A percentile compares a stretch with the other conserved stretches of the same genome.
phyloP scores from a whole-genome alignment of 2,888 invertebrate species.

The Helleia helle region DNA sequence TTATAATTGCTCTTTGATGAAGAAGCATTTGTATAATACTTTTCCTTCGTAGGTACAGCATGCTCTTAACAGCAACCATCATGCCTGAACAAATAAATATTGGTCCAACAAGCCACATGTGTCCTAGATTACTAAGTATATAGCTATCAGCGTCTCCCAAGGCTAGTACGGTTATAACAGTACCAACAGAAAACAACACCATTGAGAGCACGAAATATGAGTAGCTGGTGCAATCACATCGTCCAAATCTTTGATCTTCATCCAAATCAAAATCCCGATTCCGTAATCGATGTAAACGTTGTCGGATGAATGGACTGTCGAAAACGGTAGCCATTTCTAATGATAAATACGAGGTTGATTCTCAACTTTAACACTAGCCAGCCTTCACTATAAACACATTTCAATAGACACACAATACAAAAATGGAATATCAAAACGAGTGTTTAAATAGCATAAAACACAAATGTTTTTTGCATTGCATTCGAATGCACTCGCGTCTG shows the following conservation, averaged over 20 bases:
- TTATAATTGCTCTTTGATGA: slow-evolving; percentile 75
- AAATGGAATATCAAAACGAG: neutral
- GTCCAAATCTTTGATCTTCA: slow-evolving; percentile 75
- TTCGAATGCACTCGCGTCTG: slow-evolving; percentile 5
- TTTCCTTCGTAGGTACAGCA: slow-evolving; percentile 77
- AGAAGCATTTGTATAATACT: slow-evolving; percentile 78
- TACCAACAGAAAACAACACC: slow-evolving; percentile 76
- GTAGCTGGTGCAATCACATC: slow-evolving; percentile 79
- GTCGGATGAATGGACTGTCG: slow-evolving; percentile 76
- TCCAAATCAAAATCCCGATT: slow-evolving; percentile 75
- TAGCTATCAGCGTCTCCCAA: slow-evolving; percentile 76
- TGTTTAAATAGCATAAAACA: neutral
- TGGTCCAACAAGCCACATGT: slow-evolving; percentile 80
- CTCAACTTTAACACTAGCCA: neutral
- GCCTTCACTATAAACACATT: slow-evolving; percentile 5
- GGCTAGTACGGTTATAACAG: slow-evolving; percentile 77
- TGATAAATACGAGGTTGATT: slow-evolving; percentile 4
- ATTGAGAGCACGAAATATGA: slow-evolving; percentile 77
- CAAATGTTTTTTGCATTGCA: slow-evolving; percentile 5
- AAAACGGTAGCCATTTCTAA: slow-evolving; percentile 76
- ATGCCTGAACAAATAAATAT: slow-evolving; percentile 79
- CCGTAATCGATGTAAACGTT: slow-evolving; percentile 73
- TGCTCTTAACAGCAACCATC: slow-evolving; percentile 80
- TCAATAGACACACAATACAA: neutral
- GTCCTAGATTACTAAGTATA: slow-evolving; percentile 75